A percentile compares a stretch with the other conserved stretches of the same genome.
Conservation (phyloP, 1,140 invertebrate species). For the Neodiprion fabricii region DNA sequence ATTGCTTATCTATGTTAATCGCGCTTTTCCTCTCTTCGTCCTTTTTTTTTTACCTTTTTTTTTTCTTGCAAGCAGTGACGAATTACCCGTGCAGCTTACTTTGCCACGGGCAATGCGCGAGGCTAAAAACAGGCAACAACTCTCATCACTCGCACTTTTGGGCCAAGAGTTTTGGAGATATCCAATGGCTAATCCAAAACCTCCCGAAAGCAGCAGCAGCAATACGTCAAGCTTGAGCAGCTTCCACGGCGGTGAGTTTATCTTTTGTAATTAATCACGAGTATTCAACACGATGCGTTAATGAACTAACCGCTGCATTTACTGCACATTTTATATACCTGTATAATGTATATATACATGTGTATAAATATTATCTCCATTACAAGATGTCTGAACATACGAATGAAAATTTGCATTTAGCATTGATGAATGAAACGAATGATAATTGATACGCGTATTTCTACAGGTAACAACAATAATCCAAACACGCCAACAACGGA, state of each 20-base stretch:
- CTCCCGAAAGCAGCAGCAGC: slow-evolving; percentile 54
- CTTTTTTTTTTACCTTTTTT: slow-evolving; percentile 41
- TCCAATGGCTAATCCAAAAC: slow-evolving; percentile 76
- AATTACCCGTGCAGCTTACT: slow-evolving; percentile 89
- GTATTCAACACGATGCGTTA: neutral
- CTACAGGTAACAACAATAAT: slow-evolving; percentile 54
- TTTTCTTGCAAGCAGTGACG: slow-evolving; percentile 72
- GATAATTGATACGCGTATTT: slow-evolving; percentile 9
- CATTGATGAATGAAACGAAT: too few species aligned
- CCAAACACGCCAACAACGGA: slow-evolving; percentile 58
- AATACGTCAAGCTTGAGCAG: slow-evolving; percentile 59
- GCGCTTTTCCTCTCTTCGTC: slow-evolving; percentile 10
- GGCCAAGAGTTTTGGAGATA: slow-evolving; percentile 95
- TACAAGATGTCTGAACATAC: too few species aligned
- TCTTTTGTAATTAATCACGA: neutral
- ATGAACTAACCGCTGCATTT: neutral
- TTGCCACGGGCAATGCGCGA: slow-evolving; percentile 83
- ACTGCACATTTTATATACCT: neutral
- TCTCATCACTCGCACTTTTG: slow-evolving; percentile 87
- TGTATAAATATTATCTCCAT: too few species aligned
- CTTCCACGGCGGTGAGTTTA: slow-evolving; percentile 52
- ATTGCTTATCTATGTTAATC: neutral
- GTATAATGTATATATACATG: too few species aligned
- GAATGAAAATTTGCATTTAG: too few species aligned
- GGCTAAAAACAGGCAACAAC: slow-evolving; percentile 86